Percentiles rank a stretch among this genome's conserved stretches.
Evolutionary conservation across 2,888 invertebrate species (phyloP).

Genomic region (Aporophyla lueneburgensis): DNA sequence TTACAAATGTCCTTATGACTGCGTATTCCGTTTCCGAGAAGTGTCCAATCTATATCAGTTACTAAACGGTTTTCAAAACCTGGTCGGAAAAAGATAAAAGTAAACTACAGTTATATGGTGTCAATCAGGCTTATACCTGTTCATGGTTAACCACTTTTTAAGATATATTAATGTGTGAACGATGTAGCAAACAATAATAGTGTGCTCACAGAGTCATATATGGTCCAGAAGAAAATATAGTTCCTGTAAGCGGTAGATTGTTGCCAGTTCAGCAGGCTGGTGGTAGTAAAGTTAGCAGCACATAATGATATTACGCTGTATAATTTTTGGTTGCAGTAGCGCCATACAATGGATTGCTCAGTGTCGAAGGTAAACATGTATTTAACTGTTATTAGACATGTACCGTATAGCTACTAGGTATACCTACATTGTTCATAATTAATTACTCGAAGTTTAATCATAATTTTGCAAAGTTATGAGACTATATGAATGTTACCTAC

Average conservation of each 20-base stretch:
- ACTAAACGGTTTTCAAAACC: conserved; percentile 84
- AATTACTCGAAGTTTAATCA: neutral
- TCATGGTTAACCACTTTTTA: neutral
- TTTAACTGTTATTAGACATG: neutral
- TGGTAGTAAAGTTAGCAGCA: neutral
- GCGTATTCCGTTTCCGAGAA: conserved; percentile 74
- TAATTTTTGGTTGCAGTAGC: neutral
- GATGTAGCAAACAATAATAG: neutral
- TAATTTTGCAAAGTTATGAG: neutral
- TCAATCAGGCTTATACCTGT: neutral
- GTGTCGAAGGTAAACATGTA: neutral
- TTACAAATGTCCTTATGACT: conserved; percentile 77
- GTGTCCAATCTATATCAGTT: conserved; percentile 83
- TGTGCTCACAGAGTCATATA: neutral
- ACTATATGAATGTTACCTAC: conserved; percentile 64
- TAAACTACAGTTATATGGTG: neutral
- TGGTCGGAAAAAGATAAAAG: conserved; percentile 51
- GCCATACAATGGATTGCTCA: neutral
- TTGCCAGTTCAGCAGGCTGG: neutral
- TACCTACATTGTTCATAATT: neutral
- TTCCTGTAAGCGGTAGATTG: neutral
- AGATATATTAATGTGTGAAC: neutral
- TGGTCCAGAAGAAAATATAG: neutral
- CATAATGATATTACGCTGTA: neutral
- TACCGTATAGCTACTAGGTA: no score